Evolutionary conservation across 2,113 vertebrate genomes (phyloP).

Genomic region (Halichoerus grypus): DNA sequence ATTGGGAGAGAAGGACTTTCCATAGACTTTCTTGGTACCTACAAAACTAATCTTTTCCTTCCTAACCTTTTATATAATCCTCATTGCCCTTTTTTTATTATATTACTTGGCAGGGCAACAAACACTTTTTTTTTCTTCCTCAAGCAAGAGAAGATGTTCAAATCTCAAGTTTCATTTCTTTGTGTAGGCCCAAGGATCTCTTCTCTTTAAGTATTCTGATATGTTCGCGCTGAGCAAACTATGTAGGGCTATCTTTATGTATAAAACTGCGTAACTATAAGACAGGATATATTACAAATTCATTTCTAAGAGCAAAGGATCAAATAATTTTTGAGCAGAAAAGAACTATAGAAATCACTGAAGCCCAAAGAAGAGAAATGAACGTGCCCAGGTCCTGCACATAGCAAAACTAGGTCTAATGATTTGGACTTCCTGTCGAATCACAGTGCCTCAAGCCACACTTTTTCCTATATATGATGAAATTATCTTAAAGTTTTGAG

Average conservation of each 20-base stretch:
- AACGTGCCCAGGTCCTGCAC: accelerated
- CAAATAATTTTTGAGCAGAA: not conserved
- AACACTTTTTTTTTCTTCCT: not conserved
- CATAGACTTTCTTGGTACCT: not conserved
- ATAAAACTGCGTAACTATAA: not conserved
- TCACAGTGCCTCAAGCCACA: not conserved
- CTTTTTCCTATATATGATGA: not conserved
- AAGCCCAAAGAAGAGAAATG: not conserved
- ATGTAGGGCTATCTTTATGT: not conserved
- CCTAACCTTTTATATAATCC: conserved; percentile 34
- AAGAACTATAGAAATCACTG: not conserved
- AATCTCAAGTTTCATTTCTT: conserved; percentile 14
- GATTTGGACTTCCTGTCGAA: not conserved
- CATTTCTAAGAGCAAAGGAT: not conserved
- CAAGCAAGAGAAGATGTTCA: not conserved
- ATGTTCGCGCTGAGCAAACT: not conserved
- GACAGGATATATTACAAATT: conserved; percentile 17
- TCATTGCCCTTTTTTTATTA: not conserved
- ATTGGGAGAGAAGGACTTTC: not conserved
- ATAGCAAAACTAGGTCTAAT: not conserved
- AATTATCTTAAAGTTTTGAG: not conserved
- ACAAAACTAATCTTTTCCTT: conserved; percentile 19
- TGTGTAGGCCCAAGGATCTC: not conserved
- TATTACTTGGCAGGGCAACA: not conserved
- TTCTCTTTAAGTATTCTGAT: not conserved